Base-by-base conservation (phyloP, 2,888 invertebrate genomes). In the Tipula lateralis region DNA sequence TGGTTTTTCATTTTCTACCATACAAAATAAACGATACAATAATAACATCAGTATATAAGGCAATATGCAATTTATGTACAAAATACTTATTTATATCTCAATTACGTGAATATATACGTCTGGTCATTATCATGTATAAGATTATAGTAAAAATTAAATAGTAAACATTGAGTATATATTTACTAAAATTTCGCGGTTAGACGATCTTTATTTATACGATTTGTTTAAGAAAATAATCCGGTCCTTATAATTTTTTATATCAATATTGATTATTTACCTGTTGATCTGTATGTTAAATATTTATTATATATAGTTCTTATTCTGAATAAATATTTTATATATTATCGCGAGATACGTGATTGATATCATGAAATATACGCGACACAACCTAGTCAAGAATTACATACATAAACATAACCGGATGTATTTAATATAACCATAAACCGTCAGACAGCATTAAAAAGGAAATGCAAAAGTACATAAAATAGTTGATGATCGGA, bases 101-200 rank as follows among this genome's bases (percentile, higher is more conserved):
- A 66, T 66, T 66, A 3, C 9, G 24, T 9, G 24, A 66, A 66
- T 50, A 39, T 12, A 3, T 44, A 66, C n/a, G n/a, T 66, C 66
- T 66, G 66, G 19, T 66, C 66, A 66, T 24, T 66, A 66, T 66
- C 66, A 6, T 24, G n/a, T n/a, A 66, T 24, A 66, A 9, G 66
- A 66, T 66, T 13, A 66, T 66, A 66, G 66, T 66, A 66, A 66
- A 66, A 66, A 24, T 66, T 66, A 24, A 66, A 66, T 66, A 66
- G 66, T 66, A 66, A 66, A 66, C 66, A 66, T 66, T 66, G 66
- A 66, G n/a, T n/a, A n/a, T n/a, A 66, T 66, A 66, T 66, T 66
- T 66, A 66, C 66, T 24, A 66, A 66, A 66, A 66, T 66, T 66
- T 24, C 66, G 66, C 66, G 66, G 66, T 24, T 66, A 66, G 66